Percentiles rank a stretch among this genome's conserved stretches.
Conservation (phyloP, 2,113 vertebrate genomes). For the Trogon surrucura region DNA sequence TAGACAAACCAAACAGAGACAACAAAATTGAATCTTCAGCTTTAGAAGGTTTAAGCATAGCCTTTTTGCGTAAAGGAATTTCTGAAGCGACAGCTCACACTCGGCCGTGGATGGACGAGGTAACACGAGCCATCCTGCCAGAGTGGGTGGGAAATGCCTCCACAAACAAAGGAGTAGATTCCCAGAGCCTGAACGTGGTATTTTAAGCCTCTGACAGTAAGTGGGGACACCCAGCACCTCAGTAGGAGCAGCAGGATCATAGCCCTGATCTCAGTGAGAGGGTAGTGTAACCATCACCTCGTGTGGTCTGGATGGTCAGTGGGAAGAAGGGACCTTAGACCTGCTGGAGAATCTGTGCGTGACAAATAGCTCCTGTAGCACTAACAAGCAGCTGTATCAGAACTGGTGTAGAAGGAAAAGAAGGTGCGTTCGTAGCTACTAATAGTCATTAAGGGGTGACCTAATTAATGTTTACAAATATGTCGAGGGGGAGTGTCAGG, state of each 20-base stretch:
- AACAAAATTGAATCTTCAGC: background rate
- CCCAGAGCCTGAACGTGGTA: background rate
- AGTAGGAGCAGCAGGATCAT: background rate
- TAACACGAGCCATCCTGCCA: background rate
- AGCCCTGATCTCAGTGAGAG: background rate
- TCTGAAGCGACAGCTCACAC: background rate
- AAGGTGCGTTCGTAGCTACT: background rate
- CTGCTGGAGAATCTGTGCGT: background rate
- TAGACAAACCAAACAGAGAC: background rate
- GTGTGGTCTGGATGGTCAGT: rapidly evolving
- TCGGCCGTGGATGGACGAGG: background rate
- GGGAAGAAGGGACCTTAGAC: background rate
- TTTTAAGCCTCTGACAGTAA: background rate
- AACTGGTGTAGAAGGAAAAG: background rate
- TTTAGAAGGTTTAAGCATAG: background rate
- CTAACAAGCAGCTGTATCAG: background rate
- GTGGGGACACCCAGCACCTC: background rate
- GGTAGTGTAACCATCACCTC: background rate
- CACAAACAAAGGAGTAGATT: background rate
- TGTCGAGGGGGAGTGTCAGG: too few species aligned
- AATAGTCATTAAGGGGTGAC: background rate
- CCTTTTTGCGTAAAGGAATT: background rate
- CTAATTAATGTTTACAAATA: too few species aligned
- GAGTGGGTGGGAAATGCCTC: background rate
- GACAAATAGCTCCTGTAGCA: background rate